Conservation (phyloP, 2,888 invertebrate species). For the Oligia fasciuncula region DNA sequence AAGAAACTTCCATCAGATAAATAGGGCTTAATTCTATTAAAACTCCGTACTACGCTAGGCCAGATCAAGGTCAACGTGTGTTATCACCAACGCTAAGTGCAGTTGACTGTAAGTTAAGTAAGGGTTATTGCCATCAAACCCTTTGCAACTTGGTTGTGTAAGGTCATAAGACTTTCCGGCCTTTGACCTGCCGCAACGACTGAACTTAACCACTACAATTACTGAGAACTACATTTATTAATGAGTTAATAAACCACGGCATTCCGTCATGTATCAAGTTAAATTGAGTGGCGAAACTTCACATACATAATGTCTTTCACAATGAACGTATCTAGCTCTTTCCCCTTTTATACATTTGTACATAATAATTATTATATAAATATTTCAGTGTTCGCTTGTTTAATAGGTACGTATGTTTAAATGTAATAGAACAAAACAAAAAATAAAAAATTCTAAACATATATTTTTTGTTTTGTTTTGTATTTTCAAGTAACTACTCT, state of each 20-base stretch:
- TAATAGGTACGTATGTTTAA: too few species aligned
- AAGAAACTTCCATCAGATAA: background rate
- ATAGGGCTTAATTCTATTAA: background rate
- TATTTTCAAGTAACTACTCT: background rate
- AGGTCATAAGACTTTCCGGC: constrained; percentile 3
- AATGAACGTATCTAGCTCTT: too few species aligned
- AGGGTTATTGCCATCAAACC: background rate
- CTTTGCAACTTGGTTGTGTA: background rate
- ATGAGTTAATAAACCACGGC: background rate
- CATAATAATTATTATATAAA: too few species aligned
- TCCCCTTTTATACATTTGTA: too few species aligned
- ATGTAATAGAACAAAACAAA: too few species aligned
- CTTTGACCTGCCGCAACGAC: constrained; percentile 11
- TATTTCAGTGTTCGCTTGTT: too few species aligned
- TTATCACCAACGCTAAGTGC: background rate
- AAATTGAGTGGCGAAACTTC: background rate
- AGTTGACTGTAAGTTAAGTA: background rate
- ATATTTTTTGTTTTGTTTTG: too few species aligned
- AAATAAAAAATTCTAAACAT: too few species aligned
- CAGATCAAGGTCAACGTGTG: background rate
- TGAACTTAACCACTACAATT: background rate
- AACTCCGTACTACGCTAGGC: background rate
- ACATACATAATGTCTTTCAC: background rate
- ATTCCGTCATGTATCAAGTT: background rate
- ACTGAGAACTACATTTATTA: constrained; percentile 8